Evolutionary conservation across 2,113 vertebrate species (phyloP).

Genomic region (Orientallactaga bullata): DNA sequence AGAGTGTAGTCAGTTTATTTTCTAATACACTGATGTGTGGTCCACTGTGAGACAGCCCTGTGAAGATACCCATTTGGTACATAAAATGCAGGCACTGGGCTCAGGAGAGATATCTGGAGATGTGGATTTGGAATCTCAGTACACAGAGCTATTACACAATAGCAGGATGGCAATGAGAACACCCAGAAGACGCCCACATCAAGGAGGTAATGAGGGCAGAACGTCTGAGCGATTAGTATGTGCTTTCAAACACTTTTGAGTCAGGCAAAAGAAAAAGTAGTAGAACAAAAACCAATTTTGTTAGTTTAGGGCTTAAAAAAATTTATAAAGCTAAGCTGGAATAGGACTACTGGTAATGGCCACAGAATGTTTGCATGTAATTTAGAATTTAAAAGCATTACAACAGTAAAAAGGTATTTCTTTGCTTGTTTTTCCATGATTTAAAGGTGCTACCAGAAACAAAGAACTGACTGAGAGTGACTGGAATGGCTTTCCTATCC

Average conservation of each 20-base stretch:
- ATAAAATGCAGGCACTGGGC: not conserved
- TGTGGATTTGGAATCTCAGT: not conserved
- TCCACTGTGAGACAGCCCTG: not conserved
- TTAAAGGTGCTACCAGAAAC: not conserved
- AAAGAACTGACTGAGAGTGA: not conserved
- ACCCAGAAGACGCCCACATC: not conserved
- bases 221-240: too few relatives aligned
- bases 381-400: not conserved
- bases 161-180: not conserved
- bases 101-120: not conserved
- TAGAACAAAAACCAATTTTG: not conserved
- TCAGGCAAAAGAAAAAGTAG: not conserved
- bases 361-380: not conserved
- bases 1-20: not conserved
- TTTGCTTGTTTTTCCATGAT: not conserved
- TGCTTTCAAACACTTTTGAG: not conserved
- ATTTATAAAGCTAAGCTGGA: not conserved
- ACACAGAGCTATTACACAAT: not conserved
- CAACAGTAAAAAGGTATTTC: not conserved
- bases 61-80: not conserved
- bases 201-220: not conserved
- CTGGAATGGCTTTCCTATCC: not conserved
- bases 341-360: not conserved
- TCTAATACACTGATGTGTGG: not conserved
- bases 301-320: not conserved